These are phyloP conservation scores for Deilephila porcellus DNA, from an alignment of 2,888 invertebrate species.

Conservation along the genomic window DNA sequence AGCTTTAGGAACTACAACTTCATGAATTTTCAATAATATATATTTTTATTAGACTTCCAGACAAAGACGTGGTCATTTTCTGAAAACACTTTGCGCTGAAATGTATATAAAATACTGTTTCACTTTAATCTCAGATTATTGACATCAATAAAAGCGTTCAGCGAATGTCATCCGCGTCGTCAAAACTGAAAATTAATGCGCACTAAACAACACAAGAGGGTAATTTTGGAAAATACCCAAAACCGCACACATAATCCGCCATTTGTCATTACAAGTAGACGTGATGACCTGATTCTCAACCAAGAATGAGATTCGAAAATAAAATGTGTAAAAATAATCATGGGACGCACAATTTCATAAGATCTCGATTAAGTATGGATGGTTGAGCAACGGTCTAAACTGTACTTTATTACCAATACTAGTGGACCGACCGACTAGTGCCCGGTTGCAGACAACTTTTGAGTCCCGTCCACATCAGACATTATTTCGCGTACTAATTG, in stretches of 20 bases:
- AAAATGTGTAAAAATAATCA: constrained; percentile 20
- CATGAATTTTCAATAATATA: no score
- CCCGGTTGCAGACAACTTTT: no score
- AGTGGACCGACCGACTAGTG: no score
- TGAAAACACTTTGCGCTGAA: background rate
- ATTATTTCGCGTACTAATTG: no score
- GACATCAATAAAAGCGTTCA: constrained; percentile 27
- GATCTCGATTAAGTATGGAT: background rate
- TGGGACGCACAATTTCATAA: constrained; percentile 3
- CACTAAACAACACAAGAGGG: constrained; percentile 31
- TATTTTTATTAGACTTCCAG: no score
- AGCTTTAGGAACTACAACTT: no score
- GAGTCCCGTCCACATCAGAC: no score
- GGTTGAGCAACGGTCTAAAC: constrained; percentile 10
- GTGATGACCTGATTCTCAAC: constrained; percentile 40
- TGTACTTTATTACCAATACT: background rate
- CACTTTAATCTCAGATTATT: constrained; percentile 14
- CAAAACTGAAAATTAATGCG: constrained; percentile 37
- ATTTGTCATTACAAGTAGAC: constrained; percentile 37
- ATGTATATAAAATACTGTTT: constrained; percentile 1
- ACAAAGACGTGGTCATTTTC: background rate
- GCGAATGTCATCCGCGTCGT: constrained; percentile 33
- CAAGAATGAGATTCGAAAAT: constrained; percentile 8
- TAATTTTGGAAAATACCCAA: constrained; percentile 39
- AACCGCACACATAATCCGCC: constrained; percentile 37